Conservation (phyloP, 2,113 vertebrate genomes). For the Phylloscopus whistleri region DNA sequence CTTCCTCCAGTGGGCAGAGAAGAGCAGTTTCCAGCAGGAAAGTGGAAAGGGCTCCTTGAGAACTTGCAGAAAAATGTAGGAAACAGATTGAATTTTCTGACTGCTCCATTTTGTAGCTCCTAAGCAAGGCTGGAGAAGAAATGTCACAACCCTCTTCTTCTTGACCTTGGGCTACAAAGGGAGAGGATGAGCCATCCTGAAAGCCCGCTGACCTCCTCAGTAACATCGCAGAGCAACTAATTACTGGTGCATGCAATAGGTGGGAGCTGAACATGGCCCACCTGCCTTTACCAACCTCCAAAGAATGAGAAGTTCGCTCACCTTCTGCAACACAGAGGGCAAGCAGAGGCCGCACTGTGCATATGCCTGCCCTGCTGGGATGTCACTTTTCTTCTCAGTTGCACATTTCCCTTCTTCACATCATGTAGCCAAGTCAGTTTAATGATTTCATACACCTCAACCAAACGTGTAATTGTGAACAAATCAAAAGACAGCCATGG, state of each 20-base stretch:
- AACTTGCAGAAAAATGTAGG: not conserved
- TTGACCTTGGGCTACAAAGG: not conserved
- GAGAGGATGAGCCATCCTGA: fast-evolving
- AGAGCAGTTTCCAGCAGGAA: not conserved
- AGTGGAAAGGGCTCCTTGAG: not conserved
- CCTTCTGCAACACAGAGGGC: not conserved
- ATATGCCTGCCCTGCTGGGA: not conserved
- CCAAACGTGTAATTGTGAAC: not conserved
- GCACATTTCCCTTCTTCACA: not conserved
- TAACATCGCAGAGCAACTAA: not conserved
- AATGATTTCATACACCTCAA: not conserved
- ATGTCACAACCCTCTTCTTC: not conserved
- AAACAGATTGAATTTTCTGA: not conserved
- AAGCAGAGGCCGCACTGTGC: fast-evolving
- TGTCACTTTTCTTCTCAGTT: not conserved
- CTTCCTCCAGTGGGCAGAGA: not conserved
- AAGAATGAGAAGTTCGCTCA: fast-evolving
- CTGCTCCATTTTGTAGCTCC: not conserved
- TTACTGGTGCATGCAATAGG: fast-evolving
- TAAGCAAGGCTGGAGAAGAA: not conserved
- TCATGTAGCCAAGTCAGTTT: fast-evolving
- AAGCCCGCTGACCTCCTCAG: fast-evolving
- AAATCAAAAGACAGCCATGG: not conserved
- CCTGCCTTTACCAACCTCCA: not conserved
- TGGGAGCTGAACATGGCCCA: fast-evolving